phyloP scores from a whole-genome alignment of 1,140 invertebrate genomes.

The Apis mellifera region DNA sequence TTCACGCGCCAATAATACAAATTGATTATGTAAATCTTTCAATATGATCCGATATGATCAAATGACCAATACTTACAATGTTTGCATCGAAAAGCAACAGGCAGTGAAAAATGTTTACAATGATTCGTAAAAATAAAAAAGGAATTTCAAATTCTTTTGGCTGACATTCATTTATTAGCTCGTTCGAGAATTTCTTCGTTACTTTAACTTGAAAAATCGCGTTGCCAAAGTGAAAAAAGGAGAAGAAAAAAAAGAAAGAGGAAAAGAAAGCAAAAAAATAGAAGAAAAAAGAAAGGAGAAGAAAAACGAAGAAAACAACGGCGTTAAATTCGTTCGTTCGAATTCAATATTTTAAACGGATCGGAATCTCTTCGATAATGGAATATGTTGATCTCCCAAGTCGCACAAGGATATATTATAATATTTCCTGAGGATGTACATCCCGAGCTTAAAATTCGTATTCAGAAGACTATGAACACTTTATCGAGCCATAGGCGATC shows the following conservation, averaged over 20 bases:
- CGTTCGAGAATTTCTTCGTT: neutral
- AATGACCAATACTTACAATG: too few relatives aligned
- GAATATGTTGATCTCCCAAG: neutral
- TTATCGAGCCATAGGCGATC: slow-evolving; percentile 42
- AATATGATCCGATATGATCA: too few relatives aligned
- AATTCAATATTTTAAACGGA: neutral
- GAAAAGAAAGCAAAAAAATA: neutral
- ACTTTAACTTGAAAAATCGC: neutral
- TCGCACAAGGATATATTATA: neutral
- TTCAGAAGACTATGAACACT: slow-evolving; percentile 29
- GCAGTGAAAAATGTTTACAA: too few relatives aligned
- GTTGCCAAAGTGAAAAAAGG: neutral
- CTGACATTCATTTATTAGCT: too few relatives aligned
- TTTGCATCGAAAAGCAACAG: too few relatives aligned
- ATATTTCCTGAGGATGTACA: slow-evolving; percentile 21
- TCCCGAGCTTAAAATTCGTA: slow-evolving; percentile 43
- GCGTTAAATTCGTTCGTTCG: neutral
- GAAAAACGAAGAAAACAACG: too few relatives aligned
- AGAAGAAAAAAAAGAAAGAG: neutral
- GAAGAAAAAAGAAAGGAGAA: neutral
- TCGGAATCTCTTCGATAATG: neutral
- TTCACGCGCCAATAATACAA: too few relatives aligned
- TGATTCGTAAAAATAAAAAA: too few relatives aligned
- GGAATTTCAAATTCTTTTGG: too few relatives aligned
- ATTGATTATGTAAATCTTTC: too few relatives aligned